Evolutionary conservation across 2,113 vertebrate species (phyloP), one percentile per base, ranked within the genome.

Genomic region (Suricata suricatta): DNA sequence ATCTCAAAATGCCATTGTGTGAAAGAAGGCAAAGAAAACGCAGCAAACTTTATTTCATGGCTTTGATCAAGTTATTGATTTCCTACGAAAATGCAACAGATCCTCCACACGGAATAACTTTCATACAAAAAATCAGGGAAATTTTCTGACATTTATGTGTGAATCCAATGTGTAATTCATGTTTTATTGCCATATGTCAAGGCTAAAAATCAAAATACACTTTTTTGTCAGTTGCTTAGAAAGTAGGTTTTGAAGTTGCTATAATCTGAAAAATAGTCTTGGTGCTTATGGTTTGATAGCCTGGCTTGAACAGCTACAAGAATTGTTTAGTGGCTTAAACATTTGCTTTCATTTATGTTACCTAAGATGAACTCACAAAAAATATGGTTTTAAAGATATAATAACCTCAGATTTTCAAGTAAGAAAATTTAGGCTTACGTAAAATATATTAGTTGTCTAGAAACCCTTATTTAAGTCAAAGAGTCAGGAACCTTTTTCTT

Each of bases 31-130:
- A 84, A 47, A n/a, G 19, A 66, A 82, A 76, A 68, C 17, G 5
- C 44, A 87, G 31, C 27, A 94, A 86, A 60, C 13, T 23, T 88
- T 44, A 93, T 83, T 74, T 88, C 19, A 33, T 64, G 68, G 31
- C 19, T 94, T 90, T 69, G 29, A 93, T 95, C 60, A 90, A 90
- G 27, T 83, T 95, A 88, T 54, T 76, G 41, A 77, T 71, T 96
- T 94, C 64, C 47, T 92, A 35, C 41, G 50, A 81, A 91, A 94
- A 94, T 83, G 68, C 29, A 91, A 89, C 13, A 82, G 71, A 82
- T 63, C 12, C 83, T 88, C 41, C 77, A 85, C 52, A 84, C 66
- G 16, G 31, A 93, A 50, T 90, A 90, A n/a, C 71, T 91, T 92
- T 88, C 57, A 66, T 50, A 60, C 57, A 41, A 83, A 71, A 38